Evolutionary conservation across 2,797 vertebrate species (phyloP), one percentile per base, ranked within the genome.

Genomic region (Astyanax mexicanus): DNA sequence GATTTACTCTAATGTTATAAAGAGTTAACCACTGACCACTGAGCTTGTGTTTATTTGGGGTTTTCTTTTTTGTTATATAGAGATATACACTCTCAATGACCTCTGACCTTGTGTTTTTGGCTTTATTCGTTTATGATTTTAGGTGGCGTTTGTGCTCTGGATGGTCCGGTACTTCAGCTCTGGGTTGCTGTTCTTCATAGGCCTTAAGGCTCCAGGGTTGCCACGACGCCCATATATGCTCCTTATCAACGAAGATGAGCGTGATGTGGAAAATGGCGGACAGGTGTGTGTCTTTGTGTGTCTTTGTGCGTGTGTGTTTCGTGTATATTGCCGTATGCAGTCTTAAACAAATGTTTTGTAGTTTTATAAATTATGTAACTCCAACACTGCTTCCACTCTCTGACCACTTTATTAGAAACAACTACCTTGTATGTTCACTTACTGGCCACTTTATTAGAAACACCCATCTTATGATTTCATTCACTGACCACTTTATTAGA

Each of bases 101-200:
- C n/a, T n/a, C n/a, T n/a, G n/a, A n/a, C n/a, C n/a, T n/a, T n/a
- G n/a, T n/a, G n/a, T n/a, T n/a, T n/a, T n/a, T n/a, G n/a, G n/a
- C n/a, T n/a, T n/a, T n/a, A n/a, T n/a, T n/a, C n/a, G n/a, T n/a
- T n/a, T n/a, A n/a, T n/a, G n/a, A n/a, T n/a, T n/a, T 4, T 9
- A 99, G 98, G 93, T 97, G 83, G 94, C 96, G 82, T 97, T 99
- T 65, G 75, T 85, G 3, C 88, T 99, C 77, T 99, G 98, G 98
- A 78, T 96, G 76, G 80, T 95, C 3, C 93, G 96, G n/a, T 99
- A 97, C 77, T 0, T 90, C 21, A 84, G 93, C 84, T 94, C 94
- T 0, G 94, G 95, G 75, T 86, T 89, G 47, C 94, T 98, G 32
- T 98, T 99, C 83, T 45, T 93, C 80, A 75, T 99, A 37, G 96